These are phyloP conservation scores for Mycetomoellerius zeteki DNA, from an alignment of 1,140 invertebrate genomes.

Conservation along the genomic window DNA sequence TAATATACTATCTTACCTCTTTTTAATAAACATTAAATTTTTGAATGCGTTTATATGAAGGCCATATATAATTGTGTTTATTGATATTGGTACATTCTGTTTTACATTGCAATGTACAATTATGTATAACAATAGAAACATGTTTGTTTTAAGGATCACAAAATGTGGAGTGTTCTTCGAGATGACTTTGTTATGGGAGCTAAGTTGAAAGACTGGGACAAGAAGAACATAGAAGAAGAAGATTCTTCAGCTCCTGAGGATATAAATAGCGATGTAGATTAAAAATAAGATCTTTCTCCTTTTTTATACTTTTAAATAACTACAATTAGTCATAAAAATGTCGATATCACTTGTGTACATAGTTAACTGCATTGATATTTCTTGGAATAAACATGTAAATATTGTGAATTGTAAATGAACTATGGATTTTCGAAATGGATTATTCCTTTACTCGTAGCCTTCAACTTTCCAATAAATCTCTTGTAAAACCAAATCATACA, in stretches of 20 bases:
- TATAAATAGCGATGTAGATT: slow-evolving; percentile 76
- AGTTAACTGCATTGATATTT: slow-evolving; percentile 18
- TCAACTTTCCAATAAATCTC: background rate
- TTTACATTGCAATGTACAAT: slow-evolving; percentile 46
- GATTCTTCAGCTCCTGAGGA: slow-evolving; percentile 79
- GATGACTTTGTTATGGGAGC: slow-evolving; percentile 96
- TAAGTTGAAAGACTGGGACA: slow-evolving; percentile 97
- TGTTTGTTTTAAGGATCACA: slow-evolving; percentile 74
- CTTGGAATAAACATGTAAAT: slow-evolving; percentile 39
- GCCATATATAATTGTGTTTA: slow-evolving; percentile 46
- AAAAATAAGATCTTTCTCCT: slow-evolving; percentile 37
- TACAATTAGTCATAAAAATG: slow-evolving; percentile 11
- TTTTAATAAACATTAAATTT: background rate
- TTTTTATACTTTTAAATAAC: slow-evolving; percentile 13
- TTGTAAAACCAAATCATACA: background rate
- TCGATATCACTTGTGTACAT: slow-evolving; percentile 15
- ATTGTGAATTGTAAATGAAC: slow-evolving; percentile 23
- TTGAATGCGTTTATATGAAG: slow-evolving; percentile 28
- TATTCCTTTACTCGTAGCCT: background rate
- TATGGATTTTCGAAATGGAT: background rate
- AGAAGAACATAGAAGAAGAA: slow-evolving; percentile 88
- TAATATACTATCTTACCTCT: background rate
- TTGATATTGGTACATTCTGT: slow-evolving; percentile 49
- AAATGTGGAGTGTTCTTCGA: slow-evolving; percentile 89
- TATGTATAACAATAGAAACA: slow-evolving; percentile 53